phyloP scores from a whole-genome alignment of 1,140 invertebrate genomes.

The Ceratina japonica region DNA sequence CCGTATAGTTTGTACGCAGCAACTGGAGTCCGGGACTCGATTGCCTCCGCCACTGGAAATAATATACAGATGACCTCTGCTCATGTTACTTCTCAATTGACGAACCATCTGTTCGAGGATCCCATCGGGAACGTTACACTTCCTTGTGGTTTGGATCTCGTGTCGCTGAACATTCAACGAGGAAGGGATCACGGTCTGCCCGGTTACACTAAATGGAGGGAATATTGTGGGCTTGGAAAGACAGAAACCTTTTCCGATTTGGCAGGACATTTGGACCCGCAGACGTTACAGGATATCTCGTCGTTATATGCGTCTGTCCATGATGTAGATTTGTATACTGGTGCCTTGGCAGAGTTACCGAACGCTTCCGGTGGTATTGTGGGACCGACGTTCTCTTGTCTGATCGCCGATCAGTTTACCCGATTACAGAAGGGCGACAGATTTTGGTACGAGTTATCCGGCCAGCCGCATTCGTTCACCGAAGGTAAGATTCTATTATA shows the following conservation, averaged over 20 bases:
- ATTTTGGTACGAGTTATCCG: conserved; percentile 91
- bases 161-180: conserved; percentile 92
- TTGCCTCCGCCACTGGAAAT: conserved; percentile 84
- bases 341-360: conserved; percentile 88
- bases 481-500: conserved; percentile 78
- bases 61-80: conserved; percentile 82
- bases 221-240: conserved; percentile 85
- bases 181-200: conserved; percentile 94
- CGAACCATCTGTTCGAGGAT: conserved; percentile 87
- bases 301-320: conserved; percentile 87
- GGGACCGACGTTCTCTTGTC: conserved; percentile 91
- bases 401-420: conserved; percentile 92
- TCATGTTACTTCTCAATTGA: conserved; percentile 82
- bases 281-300: conserved; percentile 82
- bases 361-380: conserved; percentile 83
- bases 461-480: conserved; percentile 85
- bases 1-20: conserved; percentile 86
- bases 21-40: conserved; percentile 81
- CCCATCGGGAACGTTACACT: conserved; percentile 54
- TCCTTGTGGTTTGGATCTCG: conserved; percentile 89
- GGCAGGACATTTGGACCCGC: conserved; percentile 81
- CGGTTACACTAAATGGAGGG: conserved; percentile 87
- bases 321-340: conserved; percentile 94
- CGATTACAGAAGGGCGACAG: conserved; percentile 89
- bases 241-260: conserved; percentile 89